Evolutionary conservation across 2,888 invertebrate species (phyloP), one percentile per base, ranked within the genome.

Genomic region (Tricholauxania praeusta): DNA sequence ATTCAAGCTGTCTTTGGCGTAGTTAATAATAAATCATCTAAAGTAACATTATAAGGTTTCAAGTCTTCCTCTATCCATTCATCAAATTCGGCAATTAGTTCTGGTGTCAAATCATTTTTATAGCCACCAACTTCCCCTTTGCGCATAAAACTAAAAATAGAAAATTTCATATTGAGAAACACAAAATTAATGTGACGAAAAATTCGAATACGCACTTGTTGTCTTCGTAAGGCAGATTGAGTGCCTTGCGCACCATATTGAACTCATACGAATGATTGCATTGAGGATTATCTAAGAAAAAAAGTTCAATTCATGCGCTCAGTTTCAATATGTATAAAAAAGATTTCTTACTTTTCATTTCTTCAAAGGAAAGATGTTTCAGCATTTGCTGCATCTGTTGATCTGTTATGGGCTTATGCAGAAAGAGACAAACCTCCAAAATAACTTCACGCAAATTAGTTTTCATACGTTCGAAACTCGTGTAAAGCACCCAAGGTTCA

Each of bases 401-500:
- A 0, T 79, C 76, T 0, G 74, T 78, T 4, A 81, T 70, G 1
- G 77, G 39, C 72, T 81, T 84, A 32, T 78, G 69, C 1, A 85
- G 75, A 74, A 85, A 84, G 3, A 65, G 60, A 17, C 82, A 81
- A 2, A 81, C 62, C 15, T 83, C 81, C 0, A 71, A 71, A n/a
- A 85, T 78, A 8, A 82, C 79, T 12, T 72, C 69, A 0, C 79
- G 67, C 2, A 84, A 74, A 79, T 84, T 75, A 2, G 49, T 71
- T 55, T 83, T 84, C 85, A 85, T 82, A 5, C 76, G 74, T 70
- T 85, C 84, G 32, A 79, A 84, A n/a, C 79, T 80, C 0, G 85
- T 80, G 14, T 84, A 83, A 17, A 77, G 81, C 0, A 85, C 10
- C 80, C 85, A 84, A 2, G 81, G 75, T 14, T 84, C 80, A 39